Conservation (phyloP, 2,888 invertebrate genomes). For the Meghimatium bilineatum region DNA sequence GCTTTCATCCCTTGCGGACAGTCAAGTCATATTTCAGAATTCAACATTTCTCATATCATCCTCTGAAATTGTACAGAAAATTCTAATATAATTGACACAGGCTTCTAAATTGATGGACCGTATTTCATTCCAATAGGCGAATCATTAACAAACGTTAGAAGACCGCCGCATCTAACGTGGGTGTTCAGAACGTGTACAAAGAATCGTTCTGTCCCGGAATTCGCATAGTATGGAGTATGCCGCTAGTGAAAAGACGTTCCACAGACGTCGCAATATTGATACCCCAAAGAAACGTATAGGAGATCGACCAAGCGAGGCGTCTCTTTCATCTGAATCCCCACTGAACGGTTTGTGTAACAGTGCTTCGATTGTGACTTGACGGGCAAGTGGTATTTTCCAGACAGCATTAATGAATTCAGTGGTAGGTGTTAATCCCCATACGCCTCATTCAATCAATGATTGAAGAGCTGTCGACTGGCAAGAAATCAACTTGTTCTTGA, state of each 20-base stretch:
- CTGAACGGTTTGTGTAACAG: background rate
- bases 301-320: conserved; percentile 5
- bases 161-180: background rate
- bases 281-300: background rate
- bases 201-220: background rate
- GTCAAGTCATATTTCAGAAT: no score
- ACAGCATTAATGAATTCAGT: background rate
- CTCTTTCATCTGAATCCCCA: background rate
- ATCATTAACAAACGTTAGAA: background rate
- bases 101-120: conserved; percentile 3
- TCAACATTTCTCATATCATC: no score
- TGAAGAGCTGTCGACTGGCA: background rate
- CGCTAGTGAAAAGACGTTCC: background rate
- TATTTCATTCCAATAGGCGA: background rate
- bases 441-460: background rate
- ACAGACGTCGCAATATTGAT: background rate
- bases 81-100: background rate
- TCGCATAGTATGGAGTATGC: background rate
- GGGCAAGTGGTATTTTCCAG: background rate
- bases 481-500: background rate
- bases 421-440: background rate
- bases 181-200: background rate
- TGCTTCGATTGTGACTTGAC: background rate
- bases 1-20: no score
- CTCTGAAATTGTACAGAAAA: background rate